Evolutionary conservation across 2,113 vertebrate genomes (phyloP), one percentile per base, ranked within the genome.

Genomic region (Turdus rufiventris): DNA sequence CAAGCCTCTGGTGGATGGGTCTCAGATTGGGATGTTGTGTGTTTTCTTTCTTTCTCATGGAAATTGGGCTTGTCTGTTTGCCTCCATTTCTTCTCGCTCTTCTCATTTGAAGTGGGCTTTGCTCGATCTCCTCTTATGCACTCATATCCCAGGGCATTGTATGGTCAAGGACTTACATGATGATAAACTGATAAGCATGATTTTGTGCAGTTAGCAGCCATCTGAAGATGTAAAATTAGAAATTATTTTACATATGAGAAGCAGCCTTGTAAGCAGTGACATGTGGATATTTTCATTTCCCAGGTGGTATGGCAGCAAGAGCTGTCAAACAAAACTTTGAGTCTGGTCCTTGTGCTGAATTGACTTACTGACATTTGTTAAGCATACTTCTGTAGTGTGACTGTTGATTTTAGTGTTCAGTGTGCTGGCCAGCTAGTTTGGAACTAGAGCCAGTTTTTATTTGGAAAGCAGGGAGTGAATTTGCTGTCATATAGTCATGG

Each of bases 1-100:
- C 51, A 83, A 74, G 34, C 48, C 85, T 96, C 80, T 95, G 97
- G 95, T 96, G 95, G 83, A 92, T 94, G 96, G 94, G 71, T 93
- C 75, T 94, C 48, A 62, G 10, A 58, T 7, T 76, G 88, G 16
- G 24, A 36, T 71, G 47, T 11, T 91, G 23, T 31, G 17, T 92
- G 50, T 33, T 88, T 90, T 79, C 85, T 62, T 93, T 75, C 38
- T 29, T 88, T 94, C 42, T 91, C 5, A 1, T 58, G 88, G 67
- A 83, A 80, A 50, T 6, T 28, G 77, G 60, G 66, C 21, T 66
- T 76, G 23, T 40, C 40, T 74, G 12, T 74, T 89, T 92, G 62
- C 68, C 40, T 95, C 61, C 15, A 9, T 86, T 54, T 86, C 65
- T 88, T 94, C 61, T 92, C 0, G 0, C 50, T 85, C 43, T 93